Percentiles rank a stretch among this genome's conserved stretches.
Conservation (phyloP, 2,113 vertebrate species). For the Vulpes vulpes region DNA sequence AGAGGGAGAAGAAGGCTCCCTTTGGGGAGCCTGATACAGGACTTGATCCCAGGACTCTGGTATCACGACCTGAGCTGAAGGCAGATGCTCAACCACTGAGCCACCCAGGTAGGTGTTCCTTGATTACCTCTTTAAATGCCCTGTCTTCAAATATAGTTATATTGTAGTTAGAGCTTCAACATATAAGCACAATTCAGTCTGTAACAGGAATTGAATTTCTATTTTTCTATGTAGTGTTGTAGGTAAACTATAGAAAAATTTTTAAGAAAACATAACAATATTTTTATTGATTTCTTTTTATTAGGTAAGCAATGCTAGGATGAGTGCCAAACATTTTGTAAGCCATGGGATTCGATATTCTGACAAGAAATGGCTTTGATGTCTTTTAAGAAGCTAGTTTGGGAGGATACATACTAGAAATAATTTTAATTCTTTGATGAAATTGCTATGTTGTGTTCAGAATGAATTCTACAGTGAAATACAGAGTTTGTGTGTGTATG, state of each 20-base stretch:
- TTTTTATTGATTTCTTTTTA: not conserved
- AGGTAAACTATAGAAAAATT: not conserved
- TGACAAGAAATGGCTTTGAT: not conserved
- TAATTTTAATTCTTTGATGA: not conserved
- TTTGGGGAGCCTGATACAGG: no score
- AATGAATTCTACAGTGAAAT: not conserved
- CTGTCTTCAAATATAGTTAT: not conserved
- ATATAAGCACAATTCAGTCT: not conserved
- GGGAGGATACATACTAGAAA: not conserved
- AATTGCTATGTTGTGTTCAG: not conserved
- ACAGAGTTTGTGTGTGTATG: not conserved
- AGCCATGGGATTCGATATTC: not conserved
- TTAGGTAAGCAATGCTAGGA: not conserved
- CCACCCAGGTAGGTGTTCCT: no score
- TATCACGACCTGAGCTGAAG: no score
- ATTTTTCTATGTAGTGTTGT: not conserved
- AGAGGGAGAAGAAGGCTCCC: no score
- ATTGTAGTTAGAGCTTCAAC: not conserved
- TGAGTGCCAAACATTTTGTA: conserved; percentile 20
- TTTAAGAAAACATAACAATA: not conserved
- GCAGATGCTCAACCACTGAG: no score
- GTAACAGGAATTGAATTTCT: not conserved
- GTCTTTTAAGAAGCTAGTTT: not conserved
- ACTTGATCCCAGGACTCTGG: no score
- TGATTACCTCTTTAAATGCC: not conserved